Base-by-base conservation (phyloP, 92 coral and sea anemone genomes). In the Actinernus sp. region DNA sequence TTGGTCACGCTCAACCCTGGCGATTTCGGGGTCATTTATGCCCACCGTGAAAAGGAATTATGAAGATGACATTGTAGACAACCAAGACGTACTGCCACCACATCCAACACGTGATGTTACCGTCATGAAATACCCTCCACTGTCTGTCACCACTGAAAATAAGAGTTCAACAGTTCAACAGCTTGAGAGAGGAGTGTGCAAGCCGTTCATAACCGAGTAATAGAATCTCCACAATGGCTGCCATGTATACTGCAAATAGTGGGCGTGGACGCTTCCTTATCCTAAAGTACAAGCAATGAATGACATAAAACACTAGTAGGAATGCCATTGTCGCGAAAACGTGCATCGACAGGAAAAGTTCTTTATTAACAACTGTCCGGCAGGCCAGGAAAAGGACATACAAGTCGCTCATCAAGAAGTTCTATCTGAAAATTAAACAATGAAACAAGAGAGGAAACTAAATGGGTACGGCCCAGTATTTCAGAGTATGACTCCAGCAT, bases 331-430 rank as follows among this genome's bases (percentile, higher is more conserved):
- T 54, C 0, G 70, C 63, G 47, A 77, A 52, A 5, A 70, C 79
- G 17, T 61, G 54, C 6, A 59, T 25, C 21, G 90, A 36, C 48
- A 61, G 52, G 31, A 69, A 84, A 10, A 84, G 24, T 32, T 84
- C 85, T 34, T 84, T 84, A 4, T 75, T 76, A 34, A 84, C 85
- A 0, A 62, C 90, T 9, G 78, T 76, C 25, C n/a, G n/a, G n/a
- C 56, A 81, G 43, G 8, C 93, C 93, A 3, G 84, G 78, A 56
- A 87, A 87, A 9, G 93, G 93, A 22, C 93, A 87, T 16, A 84
- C 88, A 24, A 82, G 34, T 1, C 71, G 55, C 4, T 68, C 30
- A 36, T 71, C 79, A 1, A 63, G n/a, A 16, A 55, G 29, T 1
- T 38, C 63, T 13, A 81, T 44, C 26, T 81, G 39, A 48, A 81